These are phyloP conservation scores for Scrobipalpa costella DNA, from an alignment of 2,888 invertebrate species.

Conservation along the genomic window DNA sequence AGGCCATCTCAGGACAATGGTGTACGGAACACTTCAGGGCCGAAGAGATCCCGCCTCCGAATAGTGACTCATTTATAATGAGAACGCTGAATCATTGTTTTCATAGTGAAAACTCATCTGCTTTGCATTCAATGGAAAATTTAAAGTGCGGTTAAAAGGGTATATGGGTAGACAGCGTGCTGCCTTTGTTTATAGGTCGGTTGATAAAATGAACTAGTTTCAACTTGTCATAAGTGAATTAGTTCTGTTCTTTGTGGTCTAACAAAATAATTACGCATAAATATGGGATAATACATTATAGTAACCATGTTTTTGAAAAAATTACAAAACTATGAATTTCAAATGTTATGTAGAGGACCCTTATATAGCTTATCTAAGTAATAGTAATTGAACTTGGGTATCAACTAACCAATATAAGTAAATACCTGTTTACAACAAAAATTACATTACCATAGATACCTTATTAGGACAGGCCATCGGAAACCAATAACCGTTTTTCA, in stretches of 20 bases:
- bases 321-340: too few relatives aligned
- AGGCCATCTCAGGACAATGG: slow-evolving; percentile 25
- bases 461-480: not conserved
- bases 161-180: slow-evolving; percentile 14
- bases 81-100: slow-evolving; percentile 67
- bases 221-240: not conserved
- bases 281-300: too few relatives aligned
- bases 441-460: not conserved
- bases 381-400: too few relatives aligned
- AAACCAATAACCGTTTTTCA: slow-evolving; percentile 16
- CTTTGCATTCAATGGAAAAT: slow-evolving; percentile 36
- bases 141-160: slow-evolving; percentile 19
- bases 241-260: not conserved
- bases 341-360: too few relatives aligned
- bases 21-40: slow-evolving; percentile 4
- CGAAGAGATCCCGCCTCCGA: slow-evolving; percentile 34
- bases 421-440: not conserved
- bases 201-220: not conserved
- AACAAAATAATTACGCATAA: too few relatives aligned
- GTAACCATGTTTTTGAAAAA: too few relatives aligned
- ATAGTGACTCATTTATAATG: slow-evolving; percentile 60
- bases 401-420: too few relatives aligned
- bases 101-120: slow-evolving; percentile 54
- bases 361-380: too few relatives aligned
- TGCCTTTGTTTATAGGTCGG: slow-evolving; percentile 17